Percentiles rank a stretch among this genome's conserved stretches.
phyloP scores from a whole-genome alignment of 1,140 invertebrate genomes.

The Aleiodes sp. region DNA sequence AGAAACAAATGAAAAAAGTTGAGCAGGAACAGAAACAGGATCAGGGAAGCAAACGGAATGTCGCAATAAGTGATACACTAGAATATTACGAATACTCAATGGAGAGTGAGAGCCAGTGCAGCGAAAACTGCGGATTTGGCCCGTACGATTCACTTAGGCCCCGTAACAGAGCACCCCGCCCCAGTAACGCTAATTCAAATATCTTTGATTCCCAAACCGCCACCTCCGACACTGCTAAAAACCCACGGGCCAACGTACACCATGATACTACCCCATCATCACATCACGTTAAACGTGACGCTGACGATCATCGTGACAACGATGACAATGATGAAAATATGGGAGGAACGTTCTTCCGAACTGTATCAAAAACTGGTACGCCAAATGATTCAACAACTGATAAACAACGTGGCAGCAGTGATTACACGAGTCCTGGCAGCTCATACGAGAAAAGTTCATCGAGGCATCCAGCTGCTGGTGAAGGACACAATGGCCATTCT shows the following conservation, averaged over 20 bases:
- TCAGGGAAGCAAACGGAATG: constrained; percentile 60
- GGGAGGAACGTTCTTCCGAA: not conserved
- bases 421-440: constrained; percentile 60
- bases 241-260: constrained; percentile 54
- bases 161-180: constrained; percentile 65
- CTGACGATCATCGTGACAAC: constrained; percentile 37
- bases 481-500: constrained; percentile 54
- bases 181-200: constrained; percentile 67
- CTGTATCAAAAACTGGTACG: not conserved
- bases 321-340: not conserved
- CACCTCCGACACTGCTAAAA: constrained; percentile 66
- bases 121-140: constrained; percentile 68
- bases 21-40: not conserved
- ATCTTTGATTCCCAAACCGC: constrained; percentile 67
- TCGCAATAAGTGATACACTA: constrained; percentile 64
- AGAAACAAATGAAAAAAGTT: constrained; percentile 17
- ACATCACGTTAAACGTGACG: constrained; percentile 15
- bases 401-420: constrained; percentile 62
- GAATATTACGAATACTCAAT: constrained; percentile 66
- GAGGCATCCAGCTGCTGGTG: constrained; percentile 52
- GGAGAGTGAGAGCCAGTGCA: constrained; percentile 66
- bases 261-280: constrained; percentile 38
- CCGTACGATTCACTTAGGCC: constrained; percentile 65
- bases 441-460: constrained; percentile 60
- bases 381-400: constrained; percentile 36